Evolutionary conservation across 1,140 invertebrate species (phyloP).

Genomic region (Agrilus planipennis): DNA sequence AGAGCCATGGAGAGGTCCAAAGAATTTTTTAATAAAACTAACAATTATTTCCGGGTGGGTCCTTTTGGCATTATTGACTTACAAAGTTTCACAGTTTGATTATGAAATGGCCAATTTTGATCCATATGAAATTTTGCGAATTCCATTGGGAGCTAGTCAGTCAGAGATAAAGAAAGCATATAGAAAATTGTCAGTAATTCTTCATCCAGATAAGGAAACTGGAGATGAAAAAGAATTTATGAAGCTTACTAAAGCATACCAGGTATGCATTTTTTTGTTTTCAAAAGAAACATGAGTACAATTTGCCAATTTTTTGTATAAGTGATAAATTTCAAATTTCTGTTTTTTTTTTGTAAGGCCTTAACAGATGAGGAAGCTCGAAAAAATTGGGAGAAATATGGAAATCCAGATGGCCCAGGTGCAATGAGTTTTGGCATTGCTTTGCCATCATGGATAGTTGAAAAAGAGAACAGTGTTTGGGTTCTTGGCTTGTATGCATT

Average conservation of each 20-base stretch:
- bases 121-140: conserved; percentile 90
- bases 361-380: conserved; percentile 93
- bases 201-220: conserved; percentile 96
- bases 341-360: conserved; percentile 40
- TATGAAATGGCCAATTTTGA: conserved; percentile 98
- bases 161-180: conserved; percentile 93
- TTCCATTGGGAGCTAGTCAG: conserved; percentile 73
- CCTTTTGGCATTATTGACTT: conserved; percentile 73
- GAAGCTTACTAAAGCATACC: conserved; percentile 92
- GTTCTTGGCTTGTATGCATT: conserved; percentile 91
- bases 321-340: neutral
- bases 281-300: too few relatives aligned
- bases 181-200: conserved; percentile 79
- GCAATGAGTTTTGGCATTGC: conserved; percentile 99
- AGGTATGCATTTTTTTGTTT: conserved; percentile 34
- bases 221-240: conserved; percentile 97
- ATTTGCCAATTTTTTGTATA: too few relatives aligned
- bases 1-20: conserved; percentile 78
- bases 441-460: conserved; percentile 99
- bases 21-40: conserved; percentile 50
- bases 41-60: conserved; percentile 79
- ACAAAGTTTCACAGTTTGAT: conserved; percentile 95
- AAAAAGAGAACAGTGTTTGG: conserved; percentile 98
- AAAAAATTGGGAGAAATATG: conserved; percentile 98
- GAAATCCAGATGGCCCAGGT: conserved; percentile 98